phyloP scores from a whole-genome alignment of 2,797 vertebrate species.

The Pipistrellus pipistrellus region DNA sequence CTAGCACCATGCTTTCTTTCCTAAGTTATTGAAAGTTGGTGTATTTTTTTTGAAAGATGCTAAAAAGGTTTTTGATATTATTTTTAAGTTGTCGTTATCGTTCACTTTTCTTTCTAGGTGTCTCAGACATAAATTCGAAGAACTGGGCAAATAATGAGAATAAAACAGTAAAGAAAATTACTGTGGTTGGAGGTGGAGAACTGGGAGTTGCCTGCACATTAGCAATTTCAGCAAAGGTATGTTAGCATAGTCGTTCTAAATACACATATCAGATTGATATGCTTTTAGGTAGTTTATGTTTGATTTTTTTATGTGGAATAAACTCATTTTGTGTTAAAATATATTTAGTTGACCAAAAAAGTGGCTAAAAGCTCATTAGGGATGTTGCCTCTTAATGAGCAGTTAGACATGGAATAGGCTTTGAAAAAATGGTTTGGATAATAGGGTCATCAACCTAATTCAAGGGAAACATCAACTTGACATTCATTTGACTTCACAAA shows the following conservation, averaged over 20 bases:
- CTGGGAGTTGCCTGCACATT: slow-evolving; percentile 95
- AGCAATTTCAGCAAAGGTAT: slow-evolving; percentile 95
- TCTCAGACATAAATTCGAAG: slow-evolving; percentile 84
- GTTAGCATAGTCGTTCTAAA: slow-evolving; percentile 25
- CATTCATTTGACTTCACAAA: slow-evolving; percentile 55
- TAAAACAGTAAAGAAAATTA: slow-evolving; percentile 91
- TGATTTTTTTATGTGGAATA: neutral
- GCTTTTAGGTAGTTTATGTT: slow-evolving; percentile 8
- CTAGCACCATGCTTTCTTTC: slow-evolving; percentile 40
- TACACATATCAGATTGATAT: neutral
- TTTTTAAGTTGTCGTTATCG: slow-evolving; percentile 64
- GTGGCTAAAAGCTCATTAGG: slow-evolving; percentile 25
- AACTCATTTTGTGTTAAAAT: slow-evolving; percentile 64
- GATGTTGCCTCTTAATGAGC: slow-evolving; percentile 59
- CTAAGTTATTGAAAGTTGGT: slow-evolving; percentile 7
- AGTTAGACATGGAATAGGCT: slow-evolving; percentile 47
- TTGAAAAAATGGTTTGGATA: slow-evolving; percentile 56
- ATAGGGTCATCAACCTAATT: slow-evolving; percentile 1
- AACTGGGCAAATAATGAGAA: slow-evolving; percentile 83
- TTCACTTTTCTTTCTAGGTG: slow-evolving; percentile 84
- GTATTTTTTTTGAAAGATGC: neutral
- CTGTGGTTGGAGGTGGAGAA: slow-evolving; percentile 96
- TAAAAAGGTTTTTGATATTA: slow-evolving; percentile 33
- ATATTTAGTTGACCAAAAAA: slow-evolving; percentile 17
- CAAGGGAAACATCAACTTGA: slow-evolving; percentile 43